Percentiles rank a stretch among this genome's conserved stretches.
Evolutionary conservation across 2,797 vertebrate species (phyloP).

Genomic region (Xyrichtys novacula): DNA sequence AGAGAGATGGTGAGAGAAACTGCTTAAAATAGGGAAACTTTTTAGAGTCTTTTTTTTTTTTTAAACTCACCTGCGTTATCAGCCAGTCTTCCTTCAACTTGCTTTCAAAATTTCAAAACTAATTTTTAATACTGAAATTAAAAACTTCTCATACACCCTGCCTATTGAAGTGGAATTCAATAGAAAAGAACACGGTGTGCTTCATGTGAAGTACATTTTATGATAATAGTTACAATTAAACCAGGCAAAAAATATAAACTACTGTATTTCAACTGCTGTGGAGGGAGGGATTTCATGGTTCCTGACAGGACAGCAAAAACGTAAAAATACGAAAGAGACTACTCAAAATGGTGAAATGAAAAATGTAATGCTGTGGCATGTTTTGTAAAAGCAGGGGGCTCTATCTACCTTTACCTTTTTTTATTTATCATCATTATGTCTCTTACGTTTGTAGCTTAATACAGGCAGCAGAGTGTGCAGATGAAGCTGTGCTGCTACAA

Average conservation of each 20-base stretch:
- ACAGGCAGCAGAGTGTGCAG: no score
- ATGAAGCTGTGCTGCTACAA: no score
- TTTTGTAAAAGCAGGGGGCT: no score
- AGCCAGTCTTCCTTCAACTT: conserved; percentile 20
- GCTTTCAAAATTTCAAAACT: conserved; percentile 38
- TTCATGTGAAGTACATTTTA: conserved; percentile 21
- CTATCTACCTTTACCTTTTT: no score
- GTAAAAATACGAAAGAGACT: no score
- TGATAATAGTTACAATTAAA: conserved; percentile 24
- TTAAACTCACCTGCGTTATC: conserved; percentile 50
- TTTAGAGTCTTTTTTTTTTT: conserved; percentile 43
- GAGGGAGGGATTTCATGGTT: neutral
- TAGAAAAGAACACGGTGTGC: conserved; percentile 22
- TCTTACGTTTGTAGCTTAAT: no score
- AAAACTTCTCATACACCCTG: conserved; percentile 9
- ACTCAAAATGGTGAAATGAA: no score
- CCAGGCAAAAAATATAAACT: conserved; percentile 39
- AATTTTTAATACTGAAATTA: conserved; percentile 39
- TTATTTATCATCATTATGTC: no score
- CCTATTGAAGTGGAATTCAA: conserved; percentile 28
- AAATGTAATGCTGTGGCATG: no score
- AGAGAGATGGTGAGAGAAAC: conserved; percentile 33
- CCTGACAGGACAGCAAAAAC: no score
- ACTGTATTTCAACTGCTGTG: conserved; percentile 26
- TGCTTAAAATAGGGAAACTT: conserved; percentile 18